Percentiles rank a stretch among this genome's conserved stretches.
Conservation (phyloP, 2,888 invertebrate genomes). For the Drosophila incognita region DNA sequence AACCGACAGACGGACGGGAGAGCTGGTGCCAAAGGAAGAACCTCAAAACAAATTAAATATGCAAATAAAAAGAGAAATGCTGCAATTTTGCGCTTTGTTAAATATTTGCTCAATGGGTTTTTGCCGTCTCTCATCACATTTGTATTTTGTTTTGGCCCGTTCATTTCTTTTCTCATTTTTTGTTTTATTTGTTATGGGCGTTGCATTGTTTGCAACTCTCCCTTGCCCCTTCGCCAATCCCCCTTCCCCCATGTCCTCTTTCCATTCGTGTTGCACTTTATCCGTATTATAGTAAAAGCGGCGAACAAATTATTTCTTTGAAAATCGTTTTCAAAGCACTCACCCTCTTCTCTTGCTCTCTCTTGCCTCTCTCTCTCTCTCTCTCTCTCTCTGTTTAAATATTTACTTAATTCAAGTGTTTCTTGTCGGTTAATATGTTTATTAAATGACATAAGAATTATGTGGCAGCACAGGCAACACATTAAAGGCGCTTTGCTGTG, state of each 20-base stretch:
- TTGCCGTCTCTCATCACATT: constrained; percentile 20
- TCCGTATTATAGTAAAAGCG: constrained; percentile 4
- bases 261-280: neutral
- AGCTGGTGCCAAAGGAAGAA: constrained; percentile 37
- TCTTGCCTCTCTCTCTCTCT: neutral
- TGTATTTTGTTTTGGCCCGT: neutral
- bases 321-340: constrained; percentile 13
- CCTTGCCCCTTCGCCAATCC: neutral
- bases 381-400: constrained; percentile 19
- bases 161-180: neutral
- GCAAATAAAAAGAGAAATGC: constrained; percentile 74
- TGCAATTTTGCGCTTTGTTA: constrained; percentile 79
- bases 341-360: neutral
- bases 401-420: constrained; percentile 54
- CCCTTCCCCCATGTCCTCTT: neutral
- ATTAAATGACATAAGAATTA: constrained; percentile 45
- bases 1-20: neutral
- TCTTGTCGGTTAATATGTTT: constrained; percentile 28
- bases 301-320: constrained; percentile 17
- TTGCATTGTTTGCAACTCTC: constrained; percentile 38
- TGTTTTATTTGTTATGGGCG: constrained; percentile 39
- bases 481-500: constrained; percentile 20
- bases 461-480: constrained; percentile 11
- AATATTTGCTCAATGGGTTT: constrained; percentile 74
- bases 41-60: constrained; percentile 79